phyloP scores from a whole-genome alignment of 2,888 invertebrate genomes.

The Chrysina gloriosa region DNA sequence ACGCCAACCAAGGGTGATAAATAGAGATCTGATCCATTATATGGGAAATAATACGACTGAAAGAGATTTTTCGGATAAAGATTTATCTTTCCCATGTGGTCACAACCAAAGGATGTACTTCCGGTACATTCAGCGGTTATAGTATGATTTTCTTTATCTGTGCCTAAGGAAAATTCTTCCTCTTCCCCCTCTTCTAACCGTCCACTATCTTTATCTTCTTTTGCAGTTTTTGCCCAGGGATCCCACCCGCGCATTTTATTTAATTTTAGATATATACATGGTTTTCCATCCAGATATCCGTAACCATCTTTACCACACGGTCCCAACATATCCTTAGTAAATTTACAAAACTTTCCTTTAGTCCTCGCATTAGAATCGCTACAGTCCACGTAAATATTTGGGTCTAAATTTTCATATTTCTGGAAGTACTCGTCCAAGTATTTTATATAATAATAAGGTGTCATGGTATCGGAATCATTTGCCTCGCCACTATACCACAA shows the following conservation, averaged over 20 bases:
- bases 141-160: neutral
- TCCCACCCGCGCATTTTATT: slow-evolving; percentile 35
- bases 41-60: slow-evolving; percentile 32
- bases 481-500: slow-evolving; percentile 2
- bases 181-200: neutral
- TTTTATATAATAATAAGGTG: slow-evolving; percentile 8
- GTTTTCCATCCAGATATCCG: slow-evolving; percentile 26
- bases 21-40: slow-evolving; percentile 34
- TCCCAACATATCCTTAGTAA: slow-evolving; percentile 25
- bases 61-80: slow-evolving; percentile 19
- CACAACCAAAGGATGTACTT: slow-evolving; percentile 9
- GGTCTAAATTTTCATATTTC: slow-evolving; percentile 25
- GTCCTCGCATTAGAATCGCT: neutral
- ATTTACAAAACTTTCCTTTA: slow-evolving; percentile 26
- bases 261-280: slow-evolving; percentile 32
- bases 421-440: slow-evolving; percentile 28
- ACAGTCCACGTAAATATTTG: slow-evolving; percentile 36
- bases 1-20: slow-evolving; percentile 25
- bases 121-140: slow-evolving; percentile 24
- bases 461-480: neutral
- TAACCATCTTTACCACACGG: slow-evolving; percentile 30
- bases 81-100: slow-evolving; percentile 14
- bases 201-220: neutral
- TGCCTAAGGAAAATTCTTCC: neutral
- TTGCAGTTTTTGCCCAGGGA: neutral